phyloP scores from a whole-genome alignment of 1,140 invertebrate genomes.

The Glossosoma conforme region DNA sequence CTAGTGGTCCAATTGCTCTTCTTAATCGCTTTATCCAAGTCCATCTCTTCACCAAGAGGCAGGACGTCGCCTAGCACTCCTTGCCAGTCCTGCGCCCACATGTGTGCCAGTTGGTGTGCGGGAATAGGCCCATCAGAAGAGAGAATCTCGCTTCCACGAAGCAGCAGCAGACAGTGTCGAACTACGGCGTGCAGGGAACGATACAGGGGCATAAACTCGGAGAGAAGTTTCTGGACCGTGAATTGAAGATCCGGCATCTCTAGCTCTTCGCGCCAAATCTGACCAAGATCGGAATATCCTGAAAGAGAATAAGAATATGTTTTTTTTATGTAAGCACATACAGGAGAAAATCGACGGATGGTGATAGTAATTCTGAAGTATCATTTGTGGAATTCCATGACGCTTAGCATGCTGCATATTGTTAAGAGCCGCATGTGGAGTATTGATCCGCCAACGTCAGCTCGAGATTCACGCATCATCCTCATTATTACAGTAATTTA shows the following conservation, averaged over 20 bases:
- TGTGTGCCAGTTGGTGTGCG: slow-evolving; percentile 59
- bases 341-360: too few species aligned
- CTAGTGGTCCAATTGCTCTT: slow-evolving; percentile 53
- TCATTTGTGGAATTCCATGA: too few species aligned
- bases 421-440: too few species aligned
- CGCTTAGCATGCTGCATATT: too few species aligned
- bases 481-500: too few species aligned
- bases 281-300: slow-evolving; percentile 59
- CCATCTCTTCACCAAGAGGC: slow-evolving; percentile 37
- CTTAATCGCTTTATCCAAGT: slow-evolving; percentile 48
- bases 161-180: slow-evolving; percentile 37
- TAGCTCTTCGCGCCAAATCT: slow-evolving; percentile 55
- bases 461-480: too few species aligned
- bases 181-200: slow-evolving; percentile 64
- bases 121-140: slow-evolving; percentile 55
- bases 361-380: too few species aligned
- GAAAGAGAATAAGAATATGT: too few species aligned
- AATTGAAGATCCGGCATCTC: slow-evolving; percentile 52
- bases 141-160: slow-evolving; percentile 34
- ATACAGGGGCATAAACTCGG: slow-evolving; percentile 60
- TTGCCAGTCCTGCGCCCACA: slow-evolving; percentile 61
- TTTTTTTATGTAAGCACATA: slow-evolving; percentile 10
- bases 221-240: slow-evolving; percentile 52
- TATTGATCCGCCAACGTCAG: too few species aligned
- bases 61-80: slow-evolving; percentile 46